Evolutionary conservation across 2,797 vertebrate species (phyloP), one percentile per base, ranked within the genome.

Genomic region (Gadopsis bispinosus): DNA sequence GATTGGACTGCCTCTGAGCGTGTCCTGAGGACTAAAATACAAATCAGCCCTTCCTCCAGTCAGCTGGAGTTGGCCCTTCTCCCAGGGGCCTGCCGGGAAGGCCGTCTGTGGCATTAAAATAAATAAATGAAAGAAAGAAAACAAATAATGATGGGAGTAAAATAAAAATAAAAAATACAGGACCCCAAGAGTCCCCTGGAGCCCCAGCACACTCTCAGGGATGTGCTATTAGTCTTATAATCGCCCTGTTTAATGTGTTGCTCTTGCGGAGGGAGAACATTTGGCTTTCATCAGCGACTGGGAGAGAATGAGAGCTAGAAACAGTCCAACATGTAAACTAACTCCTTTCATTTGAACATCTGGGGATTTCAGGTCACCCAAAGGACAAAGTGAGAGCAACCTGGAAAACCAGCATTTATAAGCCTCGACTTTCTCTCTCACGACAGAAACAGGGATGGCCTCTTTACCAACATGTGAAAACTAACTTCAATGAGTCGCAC

Each of bases 1-100:
- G 87, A 88, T 87, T 92, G 91, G 89, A 89, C 86, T 77, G 83
- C 86, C 93, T 93, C 71, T 59, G 69, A 90, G 85, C 72, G 22
- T 88, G 90, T 93, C 91, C 93, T 83, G 83, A 85, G 87, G 88
- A 92, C 87, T 84, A 60, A 91, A 91, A 93, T 88, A 89, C 88
- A 92, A 92, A 93, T 91, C 88, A 87, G 85, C 62, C 88, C 85
- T 86, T 90, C 84, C 85, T 90, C 85, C 81, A 84, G 83, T 91
- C 89, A 91, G 87, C 88, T 91, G 90, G 91, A 92, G 86, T 88
- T 92, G 89, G 93, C 88, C 82, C 69, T 76, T 69, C 75, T 93
- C 93, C 92, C 88, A 81, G 87, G 84, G 87, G 88, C 91, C 88
- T 87, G 87, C 88, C 56, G 80, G 70, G 89, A 72, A 79, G 84